Evolutionary conservation across 2,797 vertebrate genomes (phyloP).

Genomic region (Champsocephalus gunnari): DNA sequence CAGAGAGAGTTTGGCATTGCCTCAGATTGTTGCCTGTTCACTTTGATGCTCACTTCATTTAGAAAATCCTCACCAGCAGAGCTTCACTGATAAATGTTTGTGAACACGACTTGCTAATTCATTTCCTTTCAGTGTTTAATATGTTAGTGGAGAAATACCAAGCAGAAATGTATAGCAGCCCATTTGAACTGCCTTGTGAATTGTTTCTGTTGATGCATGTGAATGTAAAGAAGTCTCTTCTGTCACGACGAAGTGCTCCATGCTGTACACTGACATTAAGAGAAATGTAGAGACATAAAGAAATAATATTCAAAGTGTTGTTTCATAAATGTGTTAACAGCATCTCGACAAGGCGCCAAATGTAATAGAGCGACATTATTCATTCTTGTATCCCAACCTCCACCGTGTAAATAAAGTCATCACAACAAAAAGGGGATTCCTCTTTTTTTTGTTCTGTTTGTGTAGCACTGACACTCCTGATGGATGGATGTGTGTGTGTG

Average conservation of each 20-base stretch:
- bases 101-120: constrained; percentile 35
- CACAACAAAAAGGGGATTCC: constrained; percentile 65
- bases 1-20: constrained; percentile 39
- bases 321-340: constrained; percentile 72
- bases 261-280: constrained; percentile 35
- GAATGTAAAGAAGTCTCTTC: constrained; percentile 37
- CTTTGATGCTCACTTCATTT: constrained; percentile 30
- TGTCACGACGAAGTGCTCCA: constrained; percentile 17
- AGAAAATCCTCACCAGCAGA: constrained; percentile 41
- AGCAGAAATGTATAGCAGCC: constrained; percentile 10
- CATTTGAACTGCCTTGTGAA: constrained; percentile 56
- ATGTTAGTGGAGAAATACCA: constrained; percentile 5
- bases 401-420: constrained; percentile 75
- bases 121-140: constrained; percentile 30
- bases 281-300: constrained; percentile 55
- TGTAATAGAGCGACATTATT: constrained; percentile 47
- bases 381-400: constrained; percentile 51
- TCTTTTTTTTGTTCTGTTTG: constrained; percentile 66
- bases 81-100: constrained; percentile 31
- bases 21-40: constrained; percentile 38
- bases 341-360: constrained; percentile 47
- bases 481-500: constrained; percentile 53
- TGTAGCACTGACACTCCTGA: constrained; percentile 71
- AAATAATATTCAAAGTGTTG: constrained; percentile 55
- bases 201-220: constrained; percentile 61